Base-by-base conservation (phyloP, 1,140 invertebrate species). In the Ephestia elutella region DNA sequence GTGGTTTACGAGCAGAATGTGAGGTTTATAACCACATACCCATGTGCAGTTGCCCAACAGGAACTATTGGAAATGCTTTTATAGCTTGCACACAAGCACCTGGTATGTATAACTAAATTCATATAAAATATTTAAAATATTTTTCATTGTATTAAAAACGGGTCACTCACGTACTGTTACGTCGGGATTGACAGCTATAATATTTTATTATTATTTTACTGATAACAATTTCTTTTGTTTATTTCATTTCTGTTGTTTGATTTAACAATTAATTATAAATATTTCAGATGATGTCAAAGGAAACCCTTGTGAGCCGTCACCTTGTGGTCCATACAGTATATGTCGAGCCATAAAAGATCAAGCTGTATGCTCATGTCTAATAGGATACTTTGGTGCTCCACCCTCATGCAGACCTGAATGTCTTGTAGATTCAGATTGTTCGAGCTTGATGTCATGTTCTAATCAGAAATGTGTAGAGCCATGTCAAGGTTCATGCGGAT, bases 401-500 rank as follows among this genome's bases (percentile, higher is more conserved):
- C 87, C 92, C n/a, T 91, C 92, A 56, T 96, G 95, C 77, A 85
- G 91, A 74, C 93, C 93, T 5, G 93, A 94, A 84, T 94, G 93
- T 75, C 79, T 93, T 21, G 84, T 92, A 1, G 93, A 94, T 78
- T 92, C 92, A 8, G 96, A 97, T 55, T 98, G 96, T 78, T 90
- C 94, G 5, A 89, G 92, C 15, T 90, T 91, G 19, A 90, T 95
- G 81, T 93, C 96, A 8, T 98, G 96, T 70, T 91, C 97, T 19
- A 97, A 97, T 66, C 90, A 93, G 53, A 92, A 96, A 80, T 98
- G 96, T 77, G 87, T 93, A 18, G 92, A 96, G 73, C 93, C 95
- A 1, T 97, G 96, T 69, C 73, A 87, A 5, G 93, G 93, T 58
- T 94, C 93, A 2, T 95, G 93, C 75, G 93, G 93, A 17, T 80